A percentile compares a stretch with the other conserved stretches of the same genome.
phyloP scores from a whole-genome alignment of 2,888 invertebrate genomes.

The Drosophila buzzatii region DNA sequence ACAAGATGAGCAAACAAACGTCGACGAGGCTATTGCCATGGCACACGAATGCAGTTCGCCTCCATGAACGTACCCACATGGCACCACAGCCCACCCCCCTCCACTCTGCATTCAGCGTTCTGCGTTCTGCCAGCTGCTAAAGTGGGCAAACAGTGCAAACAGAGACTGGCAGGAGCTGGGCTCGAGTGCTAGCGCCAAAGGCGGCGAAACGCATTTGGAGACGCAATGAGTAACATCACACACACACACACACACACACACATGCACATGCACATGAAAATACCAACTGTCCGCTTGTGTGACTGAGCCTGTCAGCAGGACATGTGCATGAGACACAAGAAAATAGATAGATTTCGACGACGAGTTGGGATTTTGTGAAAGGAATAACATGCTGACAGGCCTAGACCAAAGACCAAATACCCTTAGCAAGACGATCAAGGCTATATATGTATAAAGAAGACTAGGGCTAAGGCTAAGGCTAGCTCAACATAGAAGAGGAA shows the following conservation, averaged over 20 bases:
- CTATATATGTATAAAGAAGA: too few relatives aligned
- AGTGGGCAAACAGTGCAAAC: conserved; percentile 47
- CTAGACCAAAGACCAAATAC: background rate
- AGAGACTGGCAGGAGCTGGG: conserved; percentile 1
- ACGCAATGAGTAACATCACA: conserved; percentile 69
- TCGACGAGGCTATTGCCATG: conserved; percentile 27
- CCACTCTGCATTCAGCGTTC: background rate
- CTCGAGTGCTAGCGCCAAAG: conserved; percentile 45
- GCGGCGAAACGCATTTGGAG: conserved; percentile 71
- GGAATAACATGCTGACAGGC: conserved; percentile 23
- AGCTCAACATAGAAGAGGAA: too few relatives aligned
- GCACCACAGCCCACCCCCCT: too few relatives aligned
- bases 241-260: too few relatives aligned
- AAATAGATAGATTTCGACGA: conserved; percentile 74
- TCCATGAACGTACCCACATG: background rate
- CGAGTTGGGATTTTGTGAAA: conserved; percentile 47
- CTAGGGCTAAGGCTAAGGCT: too few relatives aligned
- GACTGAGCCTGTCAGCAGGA: conserved; percentile 78
- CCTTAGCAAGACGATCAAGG: background rate
- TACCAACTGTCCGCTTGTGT: conserved; percentile 76
- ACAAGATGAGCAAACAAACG: conserved; percentile 69
- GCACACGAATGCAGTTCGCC: conserved; percentile 37
- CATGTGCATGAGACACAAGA: conserved; percentile 65
- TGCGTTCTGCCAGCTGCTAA: conserved; percentile 8
- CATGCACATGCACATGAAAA: conserved; percentile 59